phyloP scores from a whole-genome alignment of 2,113 vertebrate genomes.

The Sprattus sprattus region DNA sequence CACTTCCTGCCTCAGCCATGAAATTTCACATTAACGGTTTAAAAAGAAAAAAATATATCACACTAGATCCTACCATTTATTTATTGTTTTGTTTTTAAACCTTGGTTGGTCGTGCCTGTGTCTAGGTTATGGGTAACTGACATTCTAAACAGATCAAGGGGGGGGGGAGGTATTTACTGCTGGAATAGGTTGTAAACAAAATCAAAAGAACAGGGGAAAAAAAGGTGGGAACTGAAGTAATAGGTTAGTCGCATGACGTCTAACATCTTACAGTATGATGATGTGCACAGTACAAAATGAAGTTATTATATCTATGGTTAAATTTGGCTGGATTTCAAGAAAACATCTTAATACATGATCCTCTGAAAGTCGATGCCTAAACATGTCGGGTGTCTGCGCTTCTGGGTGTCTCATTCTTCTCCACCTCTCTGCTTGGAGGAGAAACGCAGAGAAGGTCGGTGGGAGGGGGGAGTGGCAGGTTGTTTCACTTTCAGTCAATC shows the following conservation, averaged over 20 bases:
- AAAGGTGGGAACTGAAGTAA: neutral
- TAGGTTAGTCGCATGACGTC: neutral
- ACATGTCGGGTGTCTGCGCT: neutral
- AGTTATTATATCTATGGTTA: neutral
- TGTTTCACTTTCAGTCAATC: neutral
- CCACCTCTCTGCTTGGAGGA: neutral
- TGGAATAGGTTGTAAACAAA: neutral
- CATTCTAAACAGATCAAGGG: neutral
- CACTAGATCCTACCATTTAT: neutral
- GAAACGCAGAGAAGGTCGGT: neutral
- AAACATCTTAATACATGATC: neutral
- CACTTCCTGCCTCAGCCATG: neutral
- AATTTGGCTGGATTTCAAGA: neutral
- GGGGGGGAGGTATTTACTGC: neutral
- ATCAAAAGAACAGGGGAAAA: neutral
- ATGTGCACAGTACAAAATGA: neutral
- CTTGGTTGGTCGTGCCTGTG: neutral
- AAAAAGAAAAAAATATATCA: neutral
- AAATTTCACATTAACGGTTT: neutral
- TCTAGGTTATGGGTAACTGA: neutral
- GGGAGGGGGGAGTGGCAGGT: neutral
- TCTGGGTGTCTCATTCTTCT: neutral
- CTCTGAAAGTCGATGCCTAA: neutral
- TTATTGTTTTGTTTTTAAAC: neutral
- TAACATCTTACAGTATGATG: neutral